Conservation (phyloP, 2,888 invertebrate genomes). For the Cephus pygmeus region DNA sequence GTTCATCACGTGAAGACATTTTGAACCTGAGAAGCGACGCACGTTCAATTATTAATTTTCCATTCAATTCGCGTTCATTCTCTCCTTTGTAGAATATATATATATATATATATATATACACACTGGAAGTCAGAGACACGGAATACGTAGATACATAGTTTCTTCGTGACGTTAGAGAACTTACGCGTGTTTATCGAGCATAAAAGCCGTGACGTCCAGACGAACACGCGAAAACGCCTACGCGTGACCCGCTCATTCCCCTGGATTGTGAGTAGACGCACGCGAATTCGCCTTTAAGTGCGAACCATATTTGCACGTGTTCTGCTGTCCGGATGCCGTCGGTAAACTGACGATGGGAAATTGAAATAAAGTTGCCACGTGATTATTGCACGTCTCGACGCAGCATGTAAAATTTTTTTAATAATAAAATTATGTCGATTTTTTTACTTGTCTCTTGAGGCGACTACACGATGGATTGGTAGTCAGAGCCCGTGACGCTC, state of each 20-base stretch:
- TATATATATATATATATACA: neutral
- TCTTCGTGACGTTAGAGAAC: conserved; percentile 24
- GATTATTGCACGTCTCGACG: neutral
- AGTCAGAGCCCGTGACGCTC: neutral
- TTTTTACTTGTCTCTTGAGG: neutral
- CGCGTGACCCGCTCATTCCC: neutral
- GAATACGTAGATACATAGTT: conserved; percentile 22
- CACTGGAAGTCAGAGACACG: neutral
- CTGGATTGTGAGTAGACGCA: neutral
- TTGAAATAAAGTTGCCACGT: neutral
- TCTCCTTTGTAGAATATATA: neutral
- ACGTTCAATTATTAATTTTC: neutral
- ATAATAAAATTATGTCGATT: neutral
- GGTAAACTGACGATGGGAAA: neutral
- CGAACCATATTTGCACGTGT: neutral
- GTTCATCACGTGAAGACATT: neutral
- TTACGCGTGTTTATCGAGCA: neutral
- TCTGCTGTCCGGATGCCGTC: neutral
- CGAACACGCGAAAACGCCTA: conserved; percentile 13
- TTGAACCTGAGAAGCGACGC: neutral
- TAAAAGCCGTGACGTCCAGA: conserved; percentile 22
- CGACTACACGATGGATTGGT: neutral
- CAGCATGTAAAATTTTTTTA: neutral
- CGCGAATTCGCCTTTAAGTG: neutral
- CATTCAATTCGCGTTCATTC: neutral